Conservation (phyloP, 2,797 vertebrate genomes). For the Aulostomus chinensis region DNA sequence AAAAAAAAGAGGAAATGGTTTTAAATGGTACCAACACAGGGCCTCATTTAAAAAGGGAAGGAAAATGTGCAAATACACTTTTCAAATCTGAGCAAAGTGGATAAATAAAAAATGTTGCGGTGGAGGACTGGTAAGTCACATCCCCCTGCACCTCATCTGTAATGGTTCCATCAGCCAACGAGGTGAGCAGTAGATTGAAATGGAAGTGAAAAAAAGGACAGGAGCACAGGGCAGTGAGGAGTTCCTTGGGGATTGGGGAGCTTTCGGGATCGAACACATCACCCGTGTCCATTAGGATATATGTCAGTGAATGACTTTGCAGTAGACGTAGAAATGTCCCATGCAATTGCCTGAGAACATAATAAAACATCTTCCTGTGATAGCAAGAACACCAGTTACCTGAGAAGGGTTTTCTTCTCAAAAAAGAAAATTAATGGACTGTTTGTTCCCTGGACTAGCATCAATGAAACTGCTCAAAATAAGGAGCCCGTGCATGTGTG, state of each 20-base stretch:
- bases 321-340: too few species aligned
- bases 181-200: constrained; percentile 70
- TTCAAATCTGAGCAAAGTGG: neutral
- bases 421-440: too few species aligned
- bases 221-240: neutral
- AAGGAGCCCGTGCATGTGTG: too few species aligned
- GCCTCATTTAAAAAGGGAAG: neutral
- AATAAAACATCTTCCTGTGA: too few species aligned
- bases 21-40: neutral
- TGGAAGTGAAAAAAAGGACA: constrained; percentile 1
- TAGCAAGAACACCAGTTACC: too few species aligned
- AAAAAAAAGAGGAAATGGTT: constrained; percentile 4
- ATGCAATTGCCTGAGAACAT: too few species aligned
- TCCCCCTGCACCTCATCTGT: neutral
- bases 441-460: too few species aligned
- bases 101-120: too few species aligned
- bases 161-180: constrained; percentile 44
- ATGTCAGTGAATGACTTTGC: constrained; percentile 32
- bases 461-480: too few species aligned
- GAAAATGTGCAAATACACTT: neutral
- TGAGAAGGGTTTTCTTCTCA: too few species aligned
- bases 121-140: too few species aligned
- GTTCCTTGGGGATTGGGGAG: constrained; percentile 41
- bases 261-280: constrained; percentile 38
- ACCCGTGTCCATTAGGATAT: constrained; percentile 32